These are phyloP conservation scores for Cephalopholis sonnerati DNA, from an alignment of 2,113 vertebrate genomes.

Conservation along the genomic window DNA sequence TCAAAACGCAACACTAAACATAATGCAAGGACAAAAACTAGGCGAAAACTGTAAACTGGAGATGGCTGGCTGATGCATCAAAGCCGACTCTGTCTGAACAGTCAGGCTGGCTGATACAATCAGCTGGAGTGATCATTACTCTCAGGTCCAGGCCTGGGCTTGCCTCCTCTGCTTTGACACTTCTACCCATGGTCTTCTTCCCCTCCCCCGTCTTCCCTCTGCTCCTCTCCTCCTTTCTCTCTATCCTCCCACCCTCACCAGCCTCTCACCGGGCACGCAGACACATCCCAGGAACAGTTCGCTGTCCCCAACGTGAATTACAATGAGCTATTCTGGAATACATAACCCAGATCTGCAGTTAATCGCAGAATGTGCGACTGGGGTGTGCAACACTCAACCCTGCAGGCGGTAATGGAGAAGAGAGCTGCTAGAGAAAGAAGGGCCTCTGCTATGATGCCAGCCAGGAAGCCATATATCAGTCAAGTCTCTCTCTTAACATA, in stretches of 20 bases:
- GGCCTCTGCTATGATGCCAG: conserved; percentile 77
- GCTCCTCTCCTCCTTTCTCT: conserved; percentile 39
- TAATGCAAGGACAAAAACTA: neutral
- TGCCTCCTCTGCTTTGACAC: conserved; percentile 78
- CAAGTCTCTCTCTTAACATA: conserved; percentile 70
- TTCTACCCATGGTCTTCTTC: conserved; percentile 61
- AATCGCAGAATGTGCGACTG: conserved; percentile 50
- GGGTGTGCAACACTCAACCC: conserved; percentile 38
- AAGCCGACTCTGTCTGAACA: conserved; percentile 38
- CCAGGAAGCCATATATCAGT: conserved; percentile 83
- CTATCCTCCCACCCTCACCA: conserved; percentile 59
- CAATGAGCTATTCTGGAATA: conserved; percentile 58
- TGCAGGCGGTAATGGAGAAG: conserved; percentile 58
- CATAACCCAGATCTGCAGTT: conserved; percentile 60
- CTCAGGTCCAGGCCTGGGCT: conserved; percentile 76
- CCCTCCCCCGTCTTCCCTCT: conserved; percentile 68
- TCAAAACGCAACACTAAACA: too few relatives aligned
- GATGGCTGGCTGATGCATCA: conserved; percentile 31
- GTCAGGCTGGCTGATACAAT: conserved; percentile 72
- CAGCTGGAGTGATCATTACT: conserved; percentile 78
- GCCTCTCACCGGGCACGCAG: conserved; percentile 47
- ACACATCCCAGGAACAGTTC: conserved; percentile 49
- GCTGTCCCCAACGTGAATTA: conserved; percentile 43
- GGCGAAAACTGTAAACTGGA: conserved; percentile 13
- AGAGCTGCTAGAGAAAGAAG: conserved; percentile 60